Evolutionary conservation across 2,888 invertebrate genomes (phyloP).

Genomic region (Timema cristinae): DNA sequence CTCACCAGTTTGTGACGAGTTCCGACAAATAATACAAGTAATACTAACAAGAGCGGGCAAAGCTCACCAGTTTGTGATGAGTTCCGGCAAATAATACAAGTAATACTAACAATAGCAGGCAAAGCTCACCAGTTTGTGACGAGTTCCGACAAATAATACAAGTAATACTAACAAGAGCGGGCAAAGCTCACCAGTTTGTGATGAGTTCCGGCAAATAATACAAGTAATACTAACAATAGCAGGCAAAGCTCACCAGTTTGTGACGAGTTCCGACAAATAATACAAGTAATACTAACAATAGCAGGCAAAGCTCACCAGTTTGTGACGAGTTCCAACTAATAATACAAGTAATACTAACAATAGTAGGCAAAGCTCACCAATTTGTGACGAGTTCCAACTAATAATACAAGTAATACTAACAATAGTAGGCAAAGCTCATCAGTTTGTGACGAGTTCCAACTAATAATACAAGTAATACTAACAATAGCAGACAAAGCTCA

Average conservation of each 20-base stretch:
- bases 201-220: constrained; percentile 43
- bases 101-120: too few relatives aligned
- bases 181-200: constrained; percentile 49
- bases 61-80: constrained; percentile 51
- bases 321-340: constrained; percentile 52
- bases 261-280: constrained; percentile 44
- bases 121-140: constrained; percentile 50
- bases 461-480: too few relatives aligned
- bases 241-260: constrained; percentile 48
- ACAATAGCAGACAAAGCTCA: constrained; percentile 28
- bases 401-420: too few relatives aligned
- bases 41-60: too few relatives aligned
- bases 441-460: constrained; percentile 32
- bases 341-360: too few relatives aligned
- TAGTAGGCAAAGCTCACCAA: constrained; percentile 42
- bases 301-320: constrained; percentile 44
- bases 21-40: constrained; percentile 27
- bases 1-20: constrained; percentile 52
- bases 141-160: constrained; percentile 41
- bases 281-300: too few relatives aligned
- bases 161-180: too few relatives aligned
- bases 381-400: constrained; percentile 51
- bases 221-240: too few relatives aligned
- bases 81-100: constrained; percentile 35
- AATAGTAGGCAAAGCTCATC: constrained; percentile 41